Base-by-base conservation (phyloP, 2,113 vertebrate genomes). In the Bambusicola thoracicus region DNA sequence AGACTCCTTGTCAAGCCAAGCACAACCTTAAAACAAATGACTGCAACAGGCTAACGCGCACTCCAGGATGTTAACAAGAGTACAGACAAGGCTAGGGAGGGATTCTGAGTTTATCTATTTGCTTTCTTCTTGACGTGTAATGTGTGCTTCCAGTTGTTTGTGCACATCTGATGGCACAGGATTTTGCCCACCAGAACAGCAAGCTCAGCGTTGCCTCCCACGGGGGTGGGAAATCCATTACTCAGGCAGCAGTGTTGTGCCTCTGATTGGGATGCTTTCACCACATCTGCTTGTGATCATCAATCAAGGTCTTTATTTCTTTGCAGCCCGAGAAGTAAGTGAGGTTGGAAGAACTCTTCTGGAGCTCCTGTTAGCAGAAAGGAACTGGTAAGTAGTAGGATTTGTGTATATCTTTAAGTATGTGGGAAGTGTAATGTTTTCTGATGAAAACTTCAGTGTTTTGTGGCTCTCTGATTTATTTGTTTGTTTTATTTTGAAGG, bases 1-100 rank as follows among this genome's bases (percentile, higher is more conserved):
- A 87, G 91, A 91, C 63, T 91, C 55, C 75, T 81, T 91, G 92
- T 85, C 24, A 7, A 89, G 87, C 55, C 89, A 87, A 96, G 89
- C 40, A 55, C 63, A 80, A 46, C 36, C 84, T 89, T 49, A 66
- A 93, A 94, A 95, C 43, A 95, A 94, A 90, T 34, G 61, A 78
- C 84, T 90, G 56, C 87, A 91, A 73, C 63, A 83, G 78, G 53
- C 49, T 46, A 38, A 55, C 59, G 58, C 69, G 90, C 43, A 62
- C 1, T 6, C 80, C 65, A 59, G 67, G 84, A 18, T 87, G 84
- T 85, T 96, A 87, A 77, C 86, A 92, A 56, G 59, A 91, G 55
- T 15, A 67, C 59, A 92, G 69, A 68, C 81, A 92, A 83, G 65
- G 30, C n/a, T 46, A 75, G 48, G 43, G 76, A 72, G 32, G 16